A percentile compares a stretch with the other conserved stretches of the same genome.
phyloP scores from a whole-genome alignment of 2,797 vertebrate species.

The Enteromius thamalakanensis region DNA sequence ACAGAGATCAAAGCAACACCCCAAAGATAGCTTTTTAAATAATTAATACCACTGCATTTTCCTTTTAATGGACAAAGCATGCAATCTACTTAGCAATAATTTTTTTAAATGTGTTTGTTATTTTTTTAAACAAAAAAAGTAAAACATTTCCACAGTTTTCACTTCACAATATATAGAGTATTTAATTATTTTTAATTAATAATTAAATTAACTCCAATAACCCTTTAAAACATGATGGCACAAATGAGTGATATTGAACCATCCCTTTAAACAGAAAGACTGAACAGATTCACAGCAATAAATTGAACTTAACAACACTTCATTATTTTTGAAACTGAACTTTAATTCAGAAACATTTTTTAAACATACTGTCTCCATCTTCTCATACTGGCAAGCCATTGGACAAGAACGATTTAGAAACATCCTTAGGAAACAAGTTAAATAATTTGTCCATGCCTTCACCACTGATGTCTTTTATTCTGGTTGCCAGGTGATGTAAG shows the following conservation, averaged over 20 bases:
- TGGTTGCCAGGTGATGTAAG: conserved; percentile 29
- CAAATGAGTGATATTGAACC: neutral
- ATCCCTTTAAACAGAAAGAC: neutral
- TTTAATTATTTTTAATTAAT: neutral
- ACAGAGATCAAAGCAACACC: neutral
- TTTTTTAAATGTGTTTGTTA: neutral
- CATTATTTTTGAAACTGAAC: neutral
- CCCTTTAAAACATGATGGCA: neutral
- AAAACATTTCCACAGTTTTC: neutral
- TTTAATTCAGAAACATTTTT: neutral
- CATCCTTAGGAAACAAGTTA: neutral
- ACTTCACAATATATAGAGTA: neutral
- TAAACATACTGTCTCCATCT: neutral
- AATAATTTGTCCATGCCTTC: neutral
- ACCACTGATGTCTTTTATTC: neutral
- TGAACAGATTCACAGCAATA: neutral
- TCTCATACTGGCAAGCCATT: neutral
- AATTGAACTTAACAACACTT: neutral
- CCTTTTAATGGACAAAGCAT: neutral
- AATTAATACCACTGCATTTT: neutral
- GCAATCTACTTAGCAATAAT: neutral
- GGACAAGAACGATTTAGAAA: neutral
- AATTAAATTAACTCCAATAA: neutral
- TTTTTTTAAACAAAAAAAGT: neutral
- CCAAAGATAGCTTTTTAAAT: neutral